Conservation (phyloP, 2,888 invertebrate species). For the Seladonia tumulorum region DNA sequence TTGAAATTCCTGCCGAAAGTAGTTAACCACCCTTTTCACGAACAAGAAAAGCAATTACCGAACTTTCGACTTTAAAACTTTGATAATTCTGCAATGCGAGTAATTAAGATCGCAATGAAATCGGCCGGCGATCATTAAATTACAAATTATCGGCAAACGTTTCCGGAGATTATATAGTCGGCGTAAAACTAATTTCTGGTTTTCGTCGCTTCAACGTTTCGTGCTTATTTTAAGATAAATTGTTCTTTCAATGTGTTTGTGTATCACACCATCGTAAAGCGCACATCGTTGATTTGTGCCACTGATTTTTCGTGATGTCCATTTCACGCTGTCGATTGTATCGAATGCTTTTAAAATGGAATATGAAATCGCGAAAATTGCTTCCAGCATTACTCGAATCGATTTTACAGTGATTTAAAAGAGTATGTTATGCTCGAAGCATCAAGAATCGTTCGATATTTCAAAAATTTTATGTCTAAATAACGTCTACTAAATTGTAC, state of each 20-base stretch:
- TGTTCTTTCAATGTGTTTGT: not conserved
- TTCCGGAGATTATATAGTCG: not conserved
- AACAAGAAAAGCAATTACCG: not conserved
- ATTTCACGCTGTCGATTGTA: not conserved
- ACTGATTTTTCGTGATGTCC: not conserved
- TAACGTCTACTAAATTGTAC: not conserved
- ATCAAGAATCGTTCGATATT: too few species aligned
- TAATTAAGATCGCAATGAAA: constrained; percentile 42
- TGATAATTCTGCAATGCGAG: constrained; percentile 16
- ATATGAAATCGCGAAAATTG: not conserved
- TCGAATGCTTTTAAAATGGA: not conserved
- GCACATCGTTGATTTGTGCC: not conserved
- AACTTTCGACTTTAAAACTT: not conserved
- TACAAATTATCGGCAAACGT: not conserved
- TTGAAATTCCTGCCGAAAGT: not conserved
- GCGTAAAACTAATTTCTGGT: too few species aligned
- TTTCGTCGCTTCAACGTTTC: not conserved
- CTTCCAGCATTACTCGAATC: not conserved
- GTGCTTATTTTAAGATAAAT: not conserved
- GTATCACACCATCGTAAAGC: too few species aligned
- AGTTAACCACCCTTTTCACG: not conserved
- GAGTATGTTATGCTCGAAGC: too few species aligned
- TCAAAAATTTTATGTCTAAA: too few species aligned
- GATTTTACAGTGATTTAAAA: not conserved
- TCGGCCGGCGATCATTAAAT: constrained; percentile 23